Evolutionary conservation across 2,888 invertebrate genomes (phyloP), one percentile per base, ranked within the genome.

Genomic region (Pristionchus maxplancki): DNA sequence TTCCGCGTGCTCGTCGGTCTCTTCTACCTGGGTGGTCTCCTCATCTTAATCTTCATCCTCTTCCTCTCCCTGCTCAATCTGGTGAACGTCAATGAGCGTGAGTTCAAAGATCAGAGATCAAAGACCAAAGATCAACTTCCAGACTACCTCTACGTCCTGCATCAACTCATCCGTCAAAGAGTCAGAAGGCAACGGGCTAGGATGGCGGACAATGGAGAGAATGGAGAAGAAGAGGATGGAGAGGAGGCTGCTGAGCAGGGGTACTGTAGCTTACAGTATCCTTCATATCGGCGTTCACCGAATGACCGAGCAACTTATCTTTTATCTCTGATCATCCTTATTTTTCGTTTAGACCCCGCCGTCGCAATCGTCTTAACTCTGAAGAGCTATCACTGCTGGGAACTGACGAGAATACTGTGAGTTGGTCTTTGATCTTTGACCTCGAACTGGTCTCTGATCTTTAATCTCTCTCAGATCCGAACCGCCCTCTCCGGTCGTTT

Each of bases 31-130:
- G 24, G n/a, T 11, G 28, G 40, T 44, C 44, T 44, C n/a, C 78
- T 78, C 78, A 28, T 78, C 48, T 44, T 20, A 9, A 78, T 78
- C 44, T 40, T 78, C 78, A 78, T 78, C n/a, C 78, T 78, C 78
- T 44, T 78, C 44, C 13, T 78, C 28, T 40, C 78, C 6, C 78
- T 78, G 0, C 28, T 78, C 40, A 78, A 20, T 48, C 78, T 78
- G n/a, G 78, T 78, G 48, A 78, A 78, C 28, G 78, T 78, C 78
- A 48, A 78, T 48, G 78, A 78, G 37, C 44, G 78, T 78, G 1
- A 15, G 78, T 28, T 24, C 34, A 74, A 40, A 37, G 40, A 74
- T 37, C 71, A 37, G 37, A 37, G 6, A 20, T 3, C 64, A 64
- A 34, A 64, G 64, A 31, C 4, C 8, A 64, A 64, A 64, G 31